phyloP scores from a whole-genome alignment of 2,888 invertebrate species.

The Thereva unica region DNA sequence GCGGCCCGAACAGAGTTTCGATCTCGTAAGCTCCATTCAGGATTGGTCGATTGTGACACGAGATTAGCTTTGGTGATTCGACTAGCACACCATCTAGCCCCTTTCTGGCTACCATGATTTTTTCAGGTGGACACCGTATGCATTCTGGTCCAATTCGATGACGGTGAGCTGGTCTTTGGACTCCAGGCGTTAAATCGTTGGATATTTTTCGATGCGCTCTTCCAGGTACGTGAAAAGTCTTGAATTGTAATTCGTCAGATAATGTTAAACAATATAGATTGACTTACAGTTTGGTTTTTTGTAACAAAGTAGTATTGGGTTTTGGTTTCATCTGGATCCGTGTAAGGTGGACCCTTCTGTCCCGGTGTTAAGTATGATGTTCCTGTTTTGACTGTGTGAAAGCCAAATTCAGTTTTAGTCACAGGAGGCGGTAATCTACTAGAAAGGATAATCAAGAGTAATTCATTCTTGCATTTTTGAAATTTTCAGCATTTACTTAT shows the following conservation, averaged over 20 bases:
- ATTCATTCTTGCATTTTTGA: too few relatives aligned
- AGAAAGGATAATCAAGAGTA: too few relatives aligned
- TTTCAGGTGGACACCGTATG: slow-evolving; percentile 44
- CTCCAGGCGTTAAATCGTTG: too few relatives aligned
- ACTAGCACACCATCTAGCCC: slow-evolving; percentile 44
- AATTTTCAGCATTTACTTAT: too few relatives aligned
- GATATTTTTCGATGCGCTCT: not conserved
- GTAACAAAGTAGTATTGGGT: slow-evolving; percentile 39
- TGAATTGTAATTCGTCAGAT: too few relatives aligned
- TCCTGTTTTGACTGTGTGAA: slow-evolving; percentile 41
- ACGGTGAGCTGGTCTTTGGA: not conserved
- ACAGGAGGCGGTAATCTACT: slow-evolving; percentile 7
- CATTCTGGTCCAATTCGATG: slow-evolving; percentile 36
- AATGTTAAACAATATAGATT: too few relatives aligned
- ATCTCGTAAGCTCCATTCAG: slow-evolving; percentile 40
- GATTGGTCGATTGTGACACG: slow-evolving; percentile 43
- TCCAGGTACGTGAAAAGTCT: not conserved
- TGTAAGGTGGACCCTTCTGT: slow-evolving; percentile 21
- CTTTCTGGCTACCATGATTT: slow-evolving; percentile 42
- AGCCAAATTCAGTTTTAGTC: slow-evolving; percentile 40
- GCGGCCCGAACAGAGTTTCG: slow-evolving; percentile 43
- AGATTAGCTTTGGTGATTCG: slow-evolving; percentile 42
- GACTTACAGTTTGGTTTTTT: slow-evolving; percentile 38
- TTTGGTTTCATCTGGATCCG: slow-evolving; percentile 40
- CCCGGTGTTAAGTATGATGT: slow-evolving; percentile 38